phyloP scores from a whole-genome alignment of 2,113 vertebrate genomes.

The Gorsachius goisagi region DNA sequence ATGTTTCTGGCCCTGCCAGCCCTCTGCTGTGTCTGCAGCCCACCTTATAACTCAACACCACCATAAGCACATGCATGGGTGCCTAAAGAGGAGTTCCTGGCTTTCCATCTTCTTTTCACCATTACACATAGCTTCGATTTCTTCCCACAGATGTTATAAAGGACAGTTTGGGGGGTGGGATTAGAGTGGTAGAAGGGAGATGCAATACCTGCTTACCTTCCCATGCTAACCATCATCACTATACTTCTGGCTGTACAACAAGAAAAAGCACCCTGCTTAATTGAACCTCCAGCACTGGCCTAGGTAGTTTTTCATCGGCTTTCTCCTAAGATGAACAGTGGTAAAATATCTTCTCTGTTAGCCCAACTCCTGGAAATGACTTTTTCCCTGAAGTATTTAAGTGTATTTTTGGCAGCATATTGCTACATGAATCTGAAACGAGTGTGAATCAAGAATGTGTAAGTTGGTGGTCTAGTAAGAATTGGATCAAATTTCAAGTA shows the following conservation, averaged over 20 bases:
- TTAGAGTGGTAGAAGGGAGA: not conserved
- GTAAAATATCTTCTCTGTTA: not conserved
- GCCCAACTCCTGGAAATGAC: not conserved
- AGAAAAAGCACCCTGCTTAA: not conserved
- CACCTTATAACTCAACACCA: not conserved
- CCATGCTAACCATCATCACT: not conserved
- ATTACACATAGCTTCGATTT: not conserved
- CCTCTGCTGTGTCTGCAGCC: not conserved
- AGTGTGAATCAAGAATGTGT: not conserved
- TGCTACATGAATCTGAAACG: not conserved
- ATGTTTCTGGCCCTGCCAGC: not conserved
- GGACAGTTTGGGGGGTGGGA: not conserved
- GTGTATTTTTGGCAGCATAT: not conserved
- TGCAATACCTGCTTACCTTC: not conserved
- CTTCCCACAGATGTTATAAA: not conserved
- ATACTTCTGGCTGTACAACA: not conserved
- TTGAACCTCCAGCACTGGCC: not conserved
- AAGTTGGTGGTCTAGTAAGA: not conserved
- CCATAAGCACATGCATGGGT: fast-evolving
- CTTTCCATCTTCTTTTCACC: not conserved
- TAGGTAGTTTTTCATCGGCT: not conserved
- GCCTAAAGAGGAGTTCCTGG: not conserved
- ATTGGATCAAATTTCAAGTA: not conserved
- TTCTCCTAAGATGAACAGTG: not conserved
- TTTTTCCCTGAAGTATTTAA: not conserved